Evolutionary conservation across 2,113 vertebrate genomes (phyloP).

Genomic region (Malurus alboscapulatus): DNA sequence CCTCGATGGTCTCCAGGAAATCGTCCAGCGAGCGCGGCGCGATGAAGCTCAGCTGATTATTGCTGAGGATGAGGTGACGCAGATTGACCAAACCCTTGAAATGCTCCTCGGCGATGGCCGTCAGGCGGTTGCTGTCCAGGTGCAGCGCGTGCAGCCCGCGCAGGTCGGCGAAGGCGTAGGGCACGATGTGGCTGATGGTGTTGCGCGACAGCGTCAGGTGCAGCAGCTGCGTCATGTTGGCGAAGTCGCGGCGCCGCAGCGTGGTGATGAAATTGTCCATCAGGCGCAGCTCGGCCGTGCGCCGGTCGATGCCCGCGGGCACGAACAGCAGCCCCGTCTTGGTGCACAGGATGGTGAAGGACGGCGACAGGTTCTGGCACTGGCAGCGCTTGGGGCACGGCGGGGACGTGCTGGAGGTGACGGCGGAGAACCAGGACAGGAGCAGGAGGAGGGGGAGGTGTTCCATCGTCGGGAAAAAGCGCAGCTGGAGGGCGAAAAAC

Average conservation of each 20-base stretch:
- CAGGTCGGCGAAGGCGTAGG: conserved; percentile 88
- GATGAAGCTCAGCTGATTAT: conserved; percentile 89
- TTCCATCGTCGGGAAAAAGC: conserved; percentile 73
- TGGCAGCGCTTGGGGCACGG: conserved; percentile 91
- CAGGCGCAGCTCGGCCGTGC: conserved; percentile 89
- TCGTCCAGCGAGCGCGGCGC: conserved; percentile 87
- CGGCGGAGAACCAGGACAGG: fast-evolving
- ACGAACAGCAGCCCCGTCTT: conserved; percentile 95
- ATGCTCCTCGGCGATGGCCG: conserved; percentile 83
- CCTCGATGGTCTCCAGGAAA: conserved; percentile 88
- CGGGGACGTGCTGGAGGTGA: conserved; percentile 70
- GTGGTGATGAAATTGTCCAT: conserved; percentile 95
- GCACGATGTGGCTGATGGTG: conserved; percentile 93
- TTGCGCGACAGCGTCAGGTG: conserved; percentile 90
- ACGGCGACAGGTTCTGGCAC: conserved; percentile 90
- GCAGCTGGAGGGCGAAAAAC: neutral
- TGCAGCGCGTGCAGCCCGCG: conserved; percentile 87
- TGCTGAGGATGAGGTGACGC: conserved; percentile 89
- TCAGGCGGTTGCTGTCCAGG: conserved; percentile 90
- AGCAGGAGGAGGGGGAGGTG: conserved; percentile 75
- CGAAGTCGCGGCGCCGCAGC: conserved; percentile 83
- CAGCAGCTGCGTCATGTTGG: conserved; percentile 92
- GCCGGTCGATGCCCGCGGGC: conserved; percentile 86
- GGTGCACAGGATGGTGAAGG: conserved; percentile 91
- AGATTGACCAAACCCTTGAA: conserved; percentile 89